Conservation (phyloP, 2,888 invertebrate species). For the Melinaea menophilus region DNA sequence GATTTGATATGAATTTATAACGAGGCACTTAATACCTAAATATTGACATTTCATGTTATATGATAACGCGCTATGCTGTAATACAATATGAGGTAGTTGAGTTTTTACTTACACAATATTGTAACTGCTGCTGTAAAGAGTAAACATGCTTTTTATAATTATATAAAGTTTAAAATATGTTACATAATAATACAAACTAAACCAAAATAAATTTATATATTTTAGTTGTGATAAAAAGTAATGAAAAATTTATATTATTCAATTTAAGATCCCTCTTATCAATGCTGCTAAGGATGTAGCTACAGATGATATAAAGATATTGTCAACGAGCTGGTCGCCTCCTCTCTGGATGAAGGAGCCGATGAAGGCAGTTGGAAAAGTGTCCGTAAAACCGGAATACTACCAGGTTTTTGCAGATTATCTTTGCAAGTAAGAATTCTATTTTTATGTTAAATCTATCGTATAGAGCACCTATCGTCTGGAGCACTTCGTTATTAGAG, state of each 20-base stretch:
- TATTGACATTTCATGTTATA: too few species aligned
- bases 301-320: not conserved
- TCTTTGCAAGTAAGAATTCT: not conserved
- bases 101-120: too few species aligned
- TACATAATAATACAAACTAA: too few species aligned
- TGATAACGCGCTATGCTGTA: too few species aligned
- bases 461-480: not conserved
- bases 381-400: not conserved
- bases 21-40: too few species aligned
- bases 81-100: too few species aligned
- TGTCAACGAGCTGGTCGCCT: not conserved
- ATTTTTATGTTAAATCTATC: not conserved
- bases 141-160: too few species aligned
- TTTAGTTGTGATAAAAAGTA: not conserved
- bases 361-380: not conserved
- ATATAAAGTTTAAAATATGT: not conserved
- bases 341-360: not conserved
- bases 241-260: not conserved
- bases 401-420: not conserved
- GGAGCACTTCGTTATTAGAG: too few species aligned
- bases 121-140: too few species aligned
- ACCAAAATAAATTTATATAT: too few species aligned
- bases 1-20: too few species aligned
- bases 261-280: not conserved
- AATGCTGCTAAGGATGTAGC: conserved; percentile 1